These are phyloP conservation scores for Erebia aethiops DNA, from an alignment of 2,888 invertebrate genomes.

Conservation along the genomic window DNA sequence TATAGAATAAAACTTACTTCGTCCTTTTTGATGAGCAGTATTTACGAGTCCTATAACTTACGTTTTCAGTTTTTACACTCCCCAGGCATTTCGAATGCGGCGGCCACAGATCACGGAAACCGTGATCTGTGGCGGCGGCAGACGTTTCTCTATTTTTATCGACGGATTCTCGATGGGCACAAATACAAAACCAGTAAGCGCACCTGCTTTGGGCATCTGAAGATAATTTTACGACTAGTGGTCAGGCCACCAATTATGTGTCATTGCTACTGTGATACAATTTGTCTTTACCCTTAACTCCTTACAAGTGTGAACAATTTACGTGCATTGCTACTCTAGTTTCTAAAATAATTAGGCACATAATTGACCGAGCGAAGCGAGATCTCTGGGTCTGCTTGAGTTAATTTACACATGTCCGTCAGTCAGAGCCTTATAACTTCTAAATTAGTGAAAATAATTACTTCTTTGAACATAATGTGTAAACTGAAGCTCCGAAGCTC, in stretches of 20 bases:
- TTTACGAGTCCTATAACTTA: constrained; percentile 9
- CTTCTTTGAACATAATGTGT: no score
- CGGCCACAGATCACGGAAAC: no score
- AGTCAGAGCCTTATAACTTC: no score
- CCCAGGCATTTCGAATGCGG: constrained; percentile 9
- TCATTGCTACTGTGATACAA: constrained; percentile 56
- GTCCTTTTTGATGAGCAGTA: constrained; percentile 11
- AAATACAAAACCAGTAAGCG: constrained; percentile 49
- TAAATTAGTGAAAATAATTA: no score
- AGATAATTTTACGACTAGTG: constrained; percentile 65
- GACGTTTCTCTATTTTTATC: constrained; percentile 35
- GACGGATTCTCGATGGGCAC: constrained; percentile 41
- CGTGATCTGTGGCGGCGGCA: no score
- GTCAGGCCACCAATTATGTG: constrained; percentile 53
- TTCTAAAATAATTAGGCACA: not conserved
- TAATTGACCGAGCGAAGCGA: no score
- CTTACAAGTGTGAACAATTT: constrained; percentile 8
- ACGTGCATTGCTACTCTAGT: not conserved
- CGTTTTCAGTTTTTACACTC: constrained; percentile 9
- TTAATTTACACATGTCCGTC: no score
- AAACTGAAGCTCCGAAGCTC: no score
- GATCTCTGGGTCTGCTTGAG: no score
- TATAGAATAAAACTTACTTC: constrained; percentile 3
- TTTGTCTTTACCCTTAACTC: constrained; percentile 29
- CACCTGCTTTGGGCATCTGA: constrained; percentile 58